Base-by-base conservation (phyloP, 2,888 invertebrate species). In the Nomada lathburiana region DNA sequence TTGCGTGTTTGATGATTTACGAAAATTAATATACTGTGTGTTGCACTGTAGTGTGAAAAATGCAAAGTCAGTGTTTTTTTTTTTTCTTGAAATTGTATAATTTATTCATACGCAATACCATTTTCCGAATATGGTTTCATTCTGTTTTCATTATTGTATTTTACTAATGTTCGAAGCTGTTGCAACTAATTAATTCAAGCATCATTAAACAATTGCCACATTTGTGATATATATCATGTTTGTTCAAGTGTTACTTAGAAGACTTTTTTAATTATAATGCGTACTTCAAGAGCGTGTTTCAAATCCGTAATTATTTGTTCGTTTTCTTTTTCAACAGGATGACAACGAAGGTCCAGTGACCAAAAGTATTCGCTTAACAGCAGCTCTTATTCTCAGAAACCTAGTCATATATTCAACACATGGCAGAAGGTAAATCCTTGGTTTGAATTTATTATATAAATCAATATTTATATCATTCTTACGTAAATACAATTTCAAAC, bases 281-380 rank as follows among this genome's bases (percentile, higher is more conserved):
- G n/a, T 20, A 44, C 3, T 36, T 55, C 59, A 63, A 13, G 11
- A 16, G 2, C 7, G 26, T 42, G 20, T 2, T 60, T 36, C 7
- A 9, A 55, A 36, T 52, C 68, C n/a, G 64, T 53, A 82, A 75
- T 52, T 52, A 20, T 73, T 71, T 75, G 52, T 59, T 18, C 16
- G 85, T 63, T n/a, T 44, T 10, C 84, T 91, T 91, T 91, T 88
- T 89, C 94, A 95, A 53, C 94, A 98, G 98, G 99, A 99, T 94
- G 98, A 98, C 94, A 98, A 98, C 94, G 99, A 99, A 95, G 99
- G 99, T 60, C 99, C 99, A 63, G 99, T 99, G 63, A 99, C 99
- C 71, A 99, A 99, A 95, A 99, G 99, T 94, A 99, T 99, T 94
- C 96, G 99, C 86, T 95, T 99, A 91, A 99, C 99, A 67, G 98